Evolutionary conservation across 2,888 invertebrate genomes (phyloP).

Genomic region (Hypomecis punctinalis): DNA sequence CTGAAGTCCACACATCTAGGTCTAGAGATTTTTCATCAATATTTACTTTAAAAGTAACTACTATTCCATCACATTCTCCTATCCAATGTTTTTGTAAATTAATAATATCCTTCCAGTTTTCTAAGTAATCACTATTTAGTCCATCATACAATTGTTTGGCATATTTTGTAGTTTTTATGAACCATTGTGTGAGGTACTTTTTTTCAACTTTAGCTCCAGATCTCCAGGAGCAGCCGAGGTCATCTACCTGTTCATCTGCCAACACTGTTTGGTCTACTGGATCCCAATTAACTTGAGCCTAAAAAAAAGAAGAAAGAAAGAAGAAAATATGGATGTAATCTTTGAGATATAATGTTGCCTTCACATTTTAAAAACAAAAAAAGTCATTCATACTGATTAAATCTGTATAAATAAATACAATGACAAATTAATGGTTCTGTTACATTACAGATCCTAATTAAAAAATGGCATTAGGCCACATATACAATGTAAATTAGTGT

Average conservation of each 20-base stretch:
- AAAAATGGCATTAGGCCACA: too few species aligned
- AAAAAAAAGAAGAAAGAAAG: slow-evolving; percentile 36
- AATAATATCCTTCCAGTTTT: slow-evolving; percentile 94
- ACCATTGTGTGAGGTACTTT: slow-evolving; percentile 96
- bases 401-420: too few species aligned
- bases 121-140: slow-evolving; percentile 87
- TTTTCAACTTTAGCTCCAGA: slow-evolving; percentile 98
- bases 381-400: too few species aligned
- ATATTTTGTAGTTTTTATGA: slow-evolving; percentile 94
- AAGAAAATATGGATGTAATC: slow-evolving; percentile 30
- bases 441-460: too few species aligned
- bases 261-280: slow-evolving; percentile 98
- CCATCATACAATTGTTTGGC: slow-evolving; percentile 90
- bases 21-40: slow-evolving; percentile 52
- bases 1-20: slow-evolving; percentile 89
- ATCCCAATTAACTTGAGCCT: slow-evolving; percentile 99
- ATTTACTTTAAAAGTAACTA: slow-evolving; percentile 87
- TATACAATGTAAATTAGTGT: too few species aligned
- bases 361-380: too few species aligned
- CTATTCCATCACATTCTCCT: slow-evolving; percentile 92
- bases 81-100: slow-evolving; percentile 96
- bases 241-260: slow-evolving; percentile 99
- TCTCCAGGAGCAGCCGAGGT: slow-evolving; percentile 96
- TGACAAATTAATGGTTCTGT: too few species aligned
- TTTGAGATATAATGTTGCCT: not conserved